These are phyloP conservation scores for Artibeus lituratus DNA, from an alignment of 2,797 vertebrate genomes.

Conservation along the genomic window DNA sequence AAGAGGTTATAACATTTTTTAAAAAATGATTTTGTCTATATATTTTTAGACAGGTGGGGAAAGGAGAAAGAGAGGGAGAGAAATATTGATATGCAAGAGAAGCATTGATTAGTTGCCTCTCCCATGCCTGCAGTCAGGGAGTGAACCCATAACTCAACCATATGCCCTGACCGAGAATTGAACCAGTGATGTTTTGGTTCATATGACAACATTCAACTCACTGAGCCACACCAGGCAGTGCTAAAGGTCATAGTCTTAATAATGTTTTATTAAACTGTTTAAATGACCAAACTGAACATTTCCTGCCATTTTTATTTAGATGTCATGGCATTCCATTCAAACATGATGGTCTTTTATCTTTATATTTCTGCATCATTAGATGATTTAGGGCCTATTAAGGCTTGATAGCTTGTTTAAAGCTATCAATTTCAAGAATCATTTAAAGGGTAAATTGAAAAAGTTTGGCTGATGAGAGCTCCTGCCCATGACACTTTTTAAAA, in stretches of 20 bases:
- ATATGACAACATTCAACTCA: not conserved
- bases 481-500: not conserved
- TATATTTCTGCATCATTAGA: constrained; percentile 38
- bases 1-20: not conserved
- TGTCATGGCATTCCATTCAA: constrained; percentile 9
- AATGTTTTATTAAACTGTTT: not conserved
- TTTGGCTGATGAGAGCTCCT: constrained; percentile 42
- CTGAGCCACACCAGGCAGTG: not conserved
- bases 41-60: not conserved
- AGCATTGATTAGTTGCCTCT: not conserved
- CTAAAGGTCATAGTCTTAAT: not conserved
- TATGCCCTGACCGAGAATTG: not conserved
- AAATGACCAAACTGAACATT: not conserved
- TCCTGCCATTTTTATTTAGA: constrained; percentile 10
- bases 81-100: not conserved
- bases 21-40: not conserved
- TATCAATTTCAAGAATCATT: constrained; percentile 44
- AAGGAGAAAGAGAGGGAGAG: not conserved
- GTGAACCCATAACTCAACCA: not conserved
- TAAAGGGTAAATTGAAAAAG: constrained; percentile 49
- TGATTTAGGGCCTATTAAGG: constrained; percentile 12
- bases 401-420: constrained; percentile 10
- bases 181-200: not conserved
- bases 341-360: not conserved
- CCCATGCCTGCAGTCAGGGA: not conserved